Evolutionary conservation across 2,113 vertebrate genomes (phyloP).

Genomic region (Hippocampus mohnikei): DNA sequence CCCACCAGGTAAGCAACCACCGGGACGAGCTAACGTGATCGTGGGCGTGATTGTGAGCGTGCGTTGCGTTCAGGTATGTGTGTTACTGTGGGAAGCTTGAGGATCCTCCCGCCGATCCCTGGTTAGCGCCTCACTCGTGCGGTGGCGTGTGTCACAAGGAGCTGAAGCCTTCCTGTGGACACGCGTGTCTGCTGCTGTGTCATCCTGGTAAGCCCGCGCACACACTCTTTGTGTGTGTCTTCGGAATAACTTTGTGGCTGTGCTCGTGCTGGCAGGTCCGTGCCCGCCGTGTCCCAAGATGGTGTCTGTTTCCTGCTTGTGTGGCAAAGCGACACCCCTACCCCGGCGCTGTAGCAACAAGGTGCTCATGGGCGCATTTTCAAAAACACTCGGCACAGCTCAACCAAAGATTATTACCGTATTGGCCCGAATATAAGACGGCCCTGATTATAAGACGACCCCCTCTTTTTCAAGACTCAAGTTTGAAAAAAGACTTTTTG

Average conservation of each 20-base stretch:
- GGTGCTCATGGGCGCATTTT: slow-evolving; percentile 23
- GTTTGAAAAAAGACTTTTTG: too few species aligned
- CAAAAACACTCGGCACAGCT: background rate
- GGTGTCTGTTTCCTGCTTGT: slow-evolving; percentile 86
- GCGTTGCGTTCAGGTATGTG: slow-evolving; percentile 71
- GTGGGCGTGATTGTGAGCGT: background rate
- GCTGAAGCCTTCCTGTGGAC: slow-evolving; percentile 87
- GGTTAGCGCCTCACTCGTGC: slow-evolving; percentile 97
- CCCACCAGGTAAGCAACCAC: slow-evolving; percentile 67
- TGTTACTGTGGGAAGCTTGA: slow-evolving; percentile 94
- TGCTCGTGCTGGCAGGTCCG: slow-evolving; percentile 74
- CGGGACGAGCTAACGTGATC: too few species aligned
- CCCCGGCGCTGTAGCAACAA: slow-evolving; percentile 91
- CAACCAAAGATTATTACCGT: too few species aligned
- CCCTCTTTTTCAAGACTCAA: too few species aligned
- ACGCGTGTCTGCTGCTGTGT: slow-evolving; percentile 92
- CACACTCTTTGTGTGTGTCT: background rate
- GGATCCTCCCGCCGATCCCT: slow-evolving; percentile 87
- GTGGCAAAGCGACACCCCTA: slow-evolving; percentile 82
- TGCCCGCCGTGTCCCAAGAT: slow-evolving; percentile 96
- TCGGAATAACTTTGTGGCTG: too few species aligned
- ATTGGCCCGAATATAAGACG: too few species aligned
- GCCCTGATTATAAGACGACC: too few species aligned
- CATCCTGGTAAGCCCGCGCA: slow-evolving; percentile 82
- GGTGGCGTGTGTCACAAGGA: slow-evolving; percentile 87